phyloP scores from a whole-genome alignment of 1,140 invertebrate genomes.

The Bicyclus anynana region DNA sequence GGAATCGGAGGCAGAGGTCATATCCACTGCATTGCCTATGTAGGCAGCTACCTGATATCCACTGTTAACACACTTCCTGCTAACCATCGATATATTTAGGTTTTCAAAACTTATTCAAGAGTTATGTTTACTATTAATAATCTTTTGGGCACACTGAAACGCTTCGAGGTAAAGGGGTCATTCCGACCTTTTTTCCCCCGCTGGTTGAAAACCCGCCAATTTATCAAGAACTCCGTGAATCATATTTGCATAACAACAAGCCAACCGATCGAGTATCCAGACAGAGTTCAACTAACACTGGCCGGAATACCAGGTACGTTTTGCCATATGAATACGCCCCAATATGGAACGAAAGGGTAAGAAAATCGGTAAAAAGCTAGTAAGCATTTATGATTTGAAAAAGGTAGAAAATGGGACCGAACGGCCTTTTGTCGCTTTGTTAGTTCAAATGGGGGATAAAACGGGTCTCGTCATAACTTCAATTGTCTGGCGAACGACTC shows the following conservation, averaged over 20 bases:
- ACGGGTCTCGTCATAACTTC: conserved; percentile 11
- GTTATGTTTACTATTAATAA: conserved; percentile 36
- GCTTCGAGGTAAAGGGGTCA: conserved; percentile 46
- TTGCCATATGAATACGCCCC: conserved; percentile 52
- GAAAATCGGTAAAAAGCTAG: conserved; percentile 53
- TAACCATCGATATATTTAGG: neutral
- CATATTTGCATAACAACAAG: conserved; percentile 8
- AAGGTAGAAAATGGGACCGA: conserved; percentile 14
- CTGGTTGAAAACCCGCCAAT: conserved; percentile 32
- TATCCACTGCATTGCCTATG: too few relatives aligned
- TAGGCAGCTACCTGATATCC: too few relatives aligned
- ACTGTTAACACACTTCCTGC: neutral
- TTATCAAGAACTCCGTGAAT: conserved; percentile 22
- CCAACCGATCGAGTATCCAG: conserved; percentile 1
- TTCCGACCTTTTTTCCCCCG: conserved; percentile 44
- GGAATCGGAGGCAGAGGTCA: too few relatives aligned
- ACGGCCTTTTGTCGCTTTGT: conserved; percentile 17
- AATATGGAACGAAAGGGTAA: conserved; percentile 42
- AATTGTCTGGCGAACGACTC: neutral
- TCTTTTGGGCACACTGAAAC: conserved; percentile 42
- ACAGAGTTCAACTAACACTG: conserved; percentile 28
- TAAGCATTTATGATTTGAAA: conserved; percentile 35
- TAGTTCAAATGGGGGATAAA: conserved; percentile 19
- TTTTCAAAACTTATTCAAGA: conserved; percentile 14
- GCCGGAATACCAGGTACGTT: conserved; percentile 38